A percentile compares a stretch with the other conserved stretches of the same genome.
phyloP scores from a whole-genome alignment of 1,140 invertebrate genomes.

The Drosophila sp. region DNA sequence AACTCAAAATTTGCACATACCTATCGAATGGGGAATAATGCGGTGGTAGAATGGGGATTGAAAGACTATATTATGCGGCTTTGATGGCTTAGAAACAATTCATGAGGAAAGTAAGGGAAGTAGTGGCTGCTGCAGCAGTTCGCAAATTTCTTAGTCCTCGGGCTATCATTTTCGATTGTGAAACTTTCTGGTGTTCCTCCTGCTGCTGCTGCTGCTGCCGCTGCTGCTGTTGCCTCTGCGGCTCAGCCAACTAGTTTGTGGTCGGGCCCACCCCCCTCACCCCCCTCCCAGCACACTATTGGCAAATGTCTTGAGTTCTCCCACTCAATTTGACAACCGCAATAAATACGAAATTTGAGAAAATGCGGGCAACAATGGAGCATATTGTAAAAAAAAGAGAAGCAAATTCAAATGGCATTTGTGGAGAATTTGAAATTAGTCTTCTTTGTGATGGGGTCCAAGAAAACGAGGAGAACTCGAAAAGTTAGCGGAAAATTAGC shows the following conservation, averaged over 20 bases:
- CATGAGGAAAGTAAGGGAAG: slow-evolving; percentile 30
- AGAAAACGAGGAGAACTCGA: background rate
- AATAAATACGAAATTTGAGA: slow-evolving; percentile 66
- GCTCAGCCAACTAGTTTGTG: slow-evolving; percentile 68
- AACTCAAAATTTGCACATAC: slow-evolving; percentile 16
- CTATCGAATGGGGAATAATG: slow-evolving; percentile 24
- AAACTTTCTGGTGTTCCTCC: slow-evolving; percentile 67
- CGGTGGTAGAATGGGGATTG: slow-evolving; percentile 20
- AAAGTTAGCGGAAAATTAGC: background rate
- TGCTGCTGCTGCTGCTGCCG: slow-evolving; percentile 60
- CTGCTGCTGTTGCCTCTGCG: slow-evolving; percentile 52
- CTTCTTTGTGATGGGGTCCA: slow-evolving; percentile 3
- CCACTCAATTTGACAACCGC: slow-evolving; percentile 28
- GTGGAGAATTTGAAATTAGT: slow-evolving; percentile 16
- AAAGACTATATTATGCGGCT: slow-evolving; percentile 52
- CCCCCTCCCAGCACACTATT: background rate
- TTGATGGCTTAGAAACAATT: slow-evolving; percentile 70
- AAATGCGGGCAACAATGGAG: slow-evolving; percentile 49
- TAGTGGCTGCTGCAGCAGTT: slow-evolving; percentile 22
- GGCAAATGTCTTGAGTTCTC: background rate
- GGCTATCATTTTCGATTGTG: slow-evolving; percentile 78
- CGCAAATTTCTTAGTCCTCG: slow-evolving; percentile 50
- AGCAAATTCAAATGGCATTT: slow-evolving; percentile 15
- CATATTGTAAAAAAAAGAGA: slow-evolving; percentile 21
- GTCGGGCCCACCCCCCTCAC: slow-evolving; percentile 11